Evolutionary conservation across 2,113 vertebrate species (phyloP).

Genomic region (Clarias magur): DNA sequence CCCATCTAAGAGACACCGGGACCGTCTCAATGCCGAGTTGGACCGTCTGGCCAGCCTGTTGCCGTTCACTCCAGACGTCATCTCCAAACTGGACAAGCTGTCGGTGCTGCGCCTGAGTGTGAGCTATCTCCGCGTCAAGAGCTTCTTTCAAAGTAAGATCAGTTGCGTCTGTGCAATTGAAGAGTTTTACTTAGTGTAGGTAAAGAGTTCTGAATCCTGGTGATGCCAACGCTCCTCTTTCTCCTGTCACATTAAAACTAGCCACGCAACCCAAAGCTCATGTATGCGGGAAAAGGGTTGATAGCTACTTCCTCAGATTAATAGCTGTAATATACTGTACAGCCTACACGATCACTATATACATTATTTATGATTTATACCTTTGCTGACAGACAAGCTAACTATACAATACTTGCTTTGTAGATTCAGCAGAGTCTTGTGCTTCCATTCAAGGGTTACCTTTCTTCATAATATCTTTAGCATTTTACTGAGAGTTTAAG

Average conservation of each 20-base stretch:
- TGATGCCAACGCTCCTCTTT: background rate
- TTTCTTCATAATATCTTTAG: background rate
- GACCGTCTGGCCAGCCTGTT: conserved; percentile 82
- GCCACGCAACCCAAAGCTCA: background rate
- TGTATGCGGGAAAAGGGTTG: background rate
- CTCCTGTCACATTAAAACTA: background rate
- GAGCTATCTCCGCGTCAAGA: conserved; percentile 75
- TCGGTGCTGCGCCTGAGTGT: conserved; percentile 83
- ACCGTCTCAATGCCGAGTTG: conserved; percentile 82
- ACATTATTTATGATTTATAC: background rate
- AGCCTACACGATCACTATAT: background rate
- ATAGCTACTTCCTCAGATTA: background rate
- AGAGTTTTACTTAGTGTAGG: background rate
- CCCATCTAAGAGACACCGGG: conserved; percentile 83
- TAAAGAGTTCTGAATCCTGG: background rate
- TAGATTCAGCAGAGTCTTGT: background rate
- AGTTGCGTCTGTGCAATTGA: background rate
- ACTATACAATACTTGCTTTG: background rate
- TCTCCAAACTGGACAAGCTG: conserved; percentile 84
- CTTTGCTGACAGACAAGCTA: background rate
- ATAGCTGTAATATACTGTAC: background rate
- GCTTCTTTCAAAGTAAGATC: conserved; percentile 55
- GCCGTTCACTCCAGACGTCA: conserved; percentile 78
- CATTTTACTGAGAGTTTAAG: background rate
- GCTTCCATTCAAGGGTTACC: background rate